Conservation (phyloP, 2,888 invertebrate genomes). For the Cinara cedri region DNA sequence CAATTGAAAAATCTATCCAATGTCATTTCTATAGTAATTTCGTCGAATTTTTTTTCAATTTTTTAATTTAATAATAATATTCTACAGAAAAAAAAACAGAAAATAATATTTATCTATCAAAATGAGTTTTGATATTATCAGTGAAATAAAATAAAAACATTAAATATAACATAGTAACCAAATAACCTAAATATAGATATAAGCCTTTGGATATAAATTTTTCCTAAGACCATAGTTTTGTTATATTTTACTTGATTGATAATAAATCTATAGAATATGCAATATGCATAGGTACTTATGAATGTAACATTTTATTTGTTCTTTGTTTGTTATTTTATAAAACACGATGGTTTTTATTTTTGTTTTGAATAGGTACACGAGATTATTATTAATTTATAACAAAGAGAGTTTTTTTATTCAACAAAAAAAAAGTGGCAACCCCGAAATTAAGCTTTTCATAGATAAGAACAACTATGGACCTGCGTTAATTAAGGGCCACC, state of each 20-base stretch:
- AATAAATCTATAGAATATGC: too few species aligned
- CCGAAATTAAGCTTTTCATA: conserved; percentile 52
- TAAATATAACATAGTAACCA: too few species aligned
- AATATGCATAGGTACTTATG: too few species aligned
- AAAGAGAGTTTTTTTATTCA: conserved; percentile 39
- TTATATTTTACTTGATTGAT: too few species aligned
- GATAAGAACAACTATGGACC: conserved; percentile 50
- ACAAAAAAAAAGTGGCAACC: conserved; percentile 46
- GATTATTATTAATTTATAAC: conserved; percentile 50
- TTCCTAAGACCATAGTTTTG: too few species aligned
- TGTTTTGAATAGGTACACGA: neutral
- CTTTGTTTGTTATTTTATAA: conserved; percentile 22
- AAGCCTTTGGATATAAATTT: too few species aligned
- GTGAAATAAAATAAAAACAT: neutral
- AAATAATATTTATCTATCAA: neutral
- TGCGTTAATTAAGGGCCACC: conserved; percentile 52
- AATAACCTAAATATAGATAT: too few species aligned
- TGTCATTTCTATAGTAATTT: neutral
- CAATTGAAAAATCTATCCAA: neutral
- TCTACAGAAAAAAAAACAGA: neutral
- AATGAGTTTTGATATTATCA: neutral
- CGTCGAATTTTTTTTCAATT: too few species aligned
- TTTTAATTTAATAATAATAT: too few species aligned
- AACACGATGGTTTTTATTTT: conserved; percentile 11
- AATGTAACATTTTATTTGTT: neutral